Evolutionary conservation across 2,113 vertebrate genomes (phyloP), one percentile per base, ranked within the genome.

Genomic region (Callipepla californica): DNA sequence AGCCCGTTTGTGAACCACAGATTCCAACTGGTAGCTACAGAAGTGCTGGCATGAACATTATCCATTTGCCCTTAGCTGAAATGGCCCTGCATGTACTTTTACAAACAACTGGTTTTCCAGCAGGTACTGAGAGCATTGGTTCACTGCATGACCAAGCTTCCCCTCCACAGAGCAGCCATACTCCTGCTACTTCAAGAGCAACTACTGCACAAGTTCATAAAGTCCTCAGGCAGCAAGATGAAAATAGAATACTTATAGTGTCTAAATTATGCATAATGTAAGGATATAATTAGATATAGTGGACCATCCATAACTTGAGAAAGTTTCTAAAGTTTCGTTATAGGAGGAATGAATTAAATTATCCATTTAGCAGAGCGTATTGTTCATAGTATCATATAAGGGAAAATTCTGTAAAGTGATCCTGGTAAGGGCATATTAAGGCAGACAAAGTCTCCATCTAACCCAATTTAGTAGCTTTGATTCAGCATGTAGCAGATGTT

Each of bases 241-340:
- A 94, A 92, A 58, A 58, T 26, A 87, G 53, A 13, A 68, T 66
- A 66, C 92, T 90, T 91, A 78, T 22, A 70, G 73, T 65, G 67
- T 57, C 94, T 96, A 84, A 94, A 96, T 93, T 94, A 95, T 96
- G 70, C 36, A 95, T 65, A 47, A 48, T 44, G 6, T 59, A 76
- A 55, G 28, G 51, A 12, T 93, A 92, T 93, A 84, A 94, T 92
- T 96, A 96, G 94, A 90, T 91, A 72, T 12, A 66, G 22, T 59
- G 50, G 55, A 19, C 58, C 76, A 80, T 95, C 51, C 78, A 55
- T 92, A 91, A 94, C 53, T 61, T 57, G 22, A 74, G 9, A 85
- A 93, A 63, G 51, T 55, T 53, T 74, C 68, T 70, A 36, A 57
- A 57, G 30, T 57, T 74, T 80, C 72, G 74, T 91, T 92, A 59